Base-by-base conservation (phyloP, 2,888 invertebrate genomes). In the Chironomus riparius region DNA sequence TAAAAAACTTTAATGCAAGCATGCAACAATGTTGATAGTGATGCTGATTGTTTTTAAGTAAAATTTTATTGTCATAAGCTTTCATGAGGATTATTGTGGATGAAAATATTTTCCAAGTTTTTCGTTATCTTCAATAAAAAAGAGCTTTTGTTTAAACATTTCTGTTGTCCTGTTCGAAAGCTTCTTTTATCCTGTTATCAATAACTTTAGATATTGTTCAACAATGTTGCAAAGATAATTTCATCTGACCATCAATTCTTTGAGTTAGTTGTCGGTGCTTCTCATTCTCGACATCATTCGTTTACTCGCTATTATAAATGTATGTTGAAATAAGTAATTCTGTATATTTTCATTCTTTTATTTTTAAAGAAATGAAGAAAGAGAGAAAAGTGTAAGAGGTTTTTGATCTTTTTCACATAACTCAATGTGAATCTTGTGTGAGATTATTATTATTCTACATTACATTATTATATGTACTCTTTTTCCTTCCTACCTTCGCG, bases 361-460 rank as follows among this genome's bases (percentile, higher is more conserved):
- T 68, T n/a, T n/a, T 21, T 68, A 22, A 22, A 68, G 21, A 21
- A 21, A 4, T 56, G 15, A 18, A 56, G 10, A 15, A 56, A 56
- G 56, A 56, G 56, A 18, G 56, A 56, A 56, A 18, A 56, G 56
- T 56, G 56, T 56, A 71, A 71, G 15, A 71, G 71, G 71, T 71
- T 71, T 71, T 71, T 71, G 71, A 71, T 71, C 71, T 70, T 70
- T 69, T 48, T 47, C 47, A 47, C 70, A 50, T 71, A 50, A 71
- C 48, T 71, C 50, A 56, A 71, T 71, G 71, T 71, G 71, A 71
- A 70, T 70, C 56, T 70, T 70, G 70, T 70, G 70, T 70, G 70
- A 71, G 71, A 56, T 56, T 56, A 71, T 70, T 70, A 70, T 71
- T 71, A 71, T 71, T 71, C 56, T 24, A 56, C 71, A 71, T 71